These are phyloP conservation scores for Ovibos moschatus DNA, from an alignment of 2,113 vertebrate species.

Conservation along the genomic window DNA sequence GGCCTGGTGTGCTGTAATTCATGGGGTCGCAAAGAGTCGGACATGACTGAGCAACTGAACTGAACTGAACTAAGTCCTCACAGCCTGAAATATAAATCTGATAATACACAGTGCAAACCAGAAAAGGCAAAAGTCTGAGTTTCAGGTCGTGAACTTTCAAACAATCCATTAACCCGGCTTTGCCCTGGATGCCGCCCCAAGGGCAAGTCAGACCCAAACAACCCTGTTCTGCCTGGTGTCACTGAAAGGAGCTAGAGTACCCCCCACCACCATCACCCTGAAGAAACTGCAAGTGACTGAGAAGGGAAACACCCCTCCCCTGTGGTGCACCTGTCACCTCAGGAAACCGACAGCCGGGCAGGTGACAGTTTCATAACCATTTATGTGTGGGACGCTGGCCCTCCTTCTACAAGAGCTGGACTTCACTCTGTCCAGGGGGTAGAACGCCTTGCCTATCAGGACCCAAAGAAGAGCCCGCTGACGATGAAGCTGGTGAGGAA, in stretches of 20 bases:
- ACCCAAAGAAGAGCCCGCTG: not conserved
- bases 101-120: conserved; percentile 76
- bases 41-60: not conserved
- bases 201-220: not conserved
- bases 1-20: not conserved
- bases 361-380: not conserved
- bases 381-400: not conserved
- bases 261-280: not conserved
- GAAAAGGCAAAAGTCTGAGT: conserved; percentile 78
- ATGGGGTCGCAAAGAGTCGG: not conserved
- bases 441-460: not conserved
- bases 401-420: not conserved
- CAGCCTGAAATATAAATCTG: conserved; percentile 72
- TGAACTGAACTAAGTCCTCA: conserved; percentile 46
- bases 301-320: not conserved
- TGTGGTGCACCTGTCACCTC: not conserved
- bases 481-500: not conserved
- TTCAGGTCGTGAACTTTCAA: conserved; percentile 74
- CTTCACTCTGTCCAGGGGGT: not conserved
- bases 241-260: conserved; percentile 43
- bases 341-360: not conserved
- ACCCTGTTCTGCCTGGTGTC: not conserved
- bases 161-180: conserved; percentile 70
- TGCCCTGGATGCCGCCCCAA: not conserved
- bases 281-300: not conserved